These are phyloP conservation scores for Dione vanillae DNA, from an alignment of 2,888 invertebrate species.

Conservation along the genomic window DNA sequence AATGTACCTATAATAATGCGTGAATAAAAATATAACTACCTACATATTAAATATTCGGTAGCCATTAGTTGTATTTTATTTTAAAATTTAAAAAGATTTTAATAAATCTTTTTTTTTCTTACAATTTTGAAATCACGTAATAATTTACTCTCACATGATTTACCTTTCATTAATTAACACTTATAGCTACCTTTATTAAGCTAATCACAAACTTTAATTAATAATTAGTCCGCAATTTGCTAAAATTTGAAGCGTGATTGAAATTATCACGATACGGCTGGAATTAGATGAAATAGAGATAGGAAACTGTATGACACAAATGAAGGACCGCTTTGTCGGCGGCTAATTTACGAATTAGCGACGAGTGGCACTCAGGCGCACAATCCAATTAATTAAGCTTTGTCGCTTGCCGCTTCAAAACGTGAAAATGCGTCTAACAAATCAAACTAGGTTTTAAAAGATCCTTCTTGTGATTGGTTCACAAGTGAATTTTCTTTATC, in stretches of 20 bases:
- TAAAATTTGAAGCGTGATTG: slow-evolving; percentile 41
- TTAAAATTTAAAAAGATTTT: neutral
- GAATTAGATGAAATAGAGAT: slow-evolving; percentile 66
- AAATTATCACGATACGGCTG: slow-evolving; percentile 49
- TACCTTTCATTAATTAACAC: neutral
- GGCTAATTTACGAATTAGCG: slow-evolving; percentile 77
- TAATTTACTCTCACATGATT: neutral
- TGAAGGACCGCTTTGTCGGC: slow-evolving; percentile 68
- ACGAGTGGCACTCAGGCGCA: slow-evolving; percentile 72
- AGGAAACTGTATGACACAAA: slow-evolving; percentile 65
- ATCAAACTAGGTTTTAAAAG: slow-evolving; percentile 2
- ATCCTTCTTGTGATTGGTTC: neutral
- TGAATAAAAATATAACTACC: too few species aligned
- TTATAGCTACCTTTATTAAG: neutral
- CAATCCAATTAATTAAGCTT: slow-evolving; percentile 78
- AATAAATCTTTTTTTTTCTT: neutral
- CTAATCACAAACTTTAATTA: slow-evolving; percentile 13
- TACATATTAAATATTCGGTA: too few species aligned
- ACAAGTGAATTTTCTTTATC: neutral
- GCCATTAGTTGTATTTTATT: too few species aligned
- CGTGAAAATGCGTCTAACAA: slow-evolving; percentile 26
- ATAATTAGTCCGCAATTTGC: slow-evolving; percentile 25
- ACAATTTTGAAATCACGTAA: neutral
- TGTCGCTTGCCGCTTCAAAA: slow-evolving; percentile 54
- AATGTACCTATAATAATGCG: too few species aligned